phyloP scores from a whole-genome alignment of 2,113 vertebrate species.

The Datnioides undecimradiatus region DNA sequence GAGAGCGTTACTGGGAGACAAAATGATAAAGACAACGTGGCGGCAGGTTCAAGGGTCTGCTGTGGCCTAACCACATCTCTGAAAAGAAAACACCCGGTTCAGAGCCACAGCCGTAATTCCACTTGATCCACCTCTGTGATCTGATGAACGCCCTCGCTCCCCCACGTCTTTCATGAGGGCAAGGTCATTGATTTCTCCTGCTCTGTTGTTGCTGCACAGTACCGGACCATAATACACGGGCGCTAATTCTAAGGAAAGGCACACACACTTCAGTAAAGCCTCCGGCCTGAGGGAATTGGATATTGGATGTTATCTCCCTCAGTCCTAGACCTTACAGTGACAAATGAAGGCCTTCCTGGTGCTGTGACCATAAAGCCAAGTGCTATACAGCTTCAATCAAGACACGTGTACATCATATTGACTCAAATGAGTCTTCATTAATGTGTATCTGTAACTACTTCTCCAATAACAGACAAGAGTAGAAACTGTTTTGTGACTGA shows the following conservation, averaged over 20 bases:
- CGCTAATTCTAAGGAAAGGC: slow-evolving; percentile 46
- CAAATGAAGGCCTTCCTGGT: slow-evolving; percentile 42
- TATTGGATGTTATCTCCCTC: slow-evolving; percentile 61
- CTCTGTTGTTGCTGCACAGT: slow-evolving; percentile 38
- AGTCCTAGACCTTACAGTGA: slow-evolving; percentile 26
- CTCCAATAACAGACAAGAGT: background rate
- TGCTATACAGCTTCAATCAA: background rate
- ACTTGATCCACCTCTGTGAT: slow-evolving; percentile 52
- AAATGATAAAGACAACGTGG: background rate
- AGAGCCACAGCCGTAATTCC: slow-evolving; percentile 32
- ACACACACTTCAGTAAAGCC: slow-evolving; percentile 42
- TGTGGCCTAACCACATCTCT: background rate
- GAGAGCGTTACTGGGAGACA: background rate
- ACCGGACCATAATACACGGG: slow-evolving; percentile 1
- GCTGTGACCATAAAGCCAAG: slow-evolving; percentile 24
- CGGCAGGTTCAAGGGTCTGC: slow-evolving; percentile 19
- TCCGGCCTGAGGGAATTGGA: slow-evolving; percentile 54
- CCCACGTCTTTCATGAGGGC: slow-evolving; percentile 40
- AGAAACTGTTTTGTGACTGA: background rate
- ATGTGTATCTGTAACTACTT: background rate
- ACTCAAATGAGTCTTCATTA: slow-evolving; percentile 1
- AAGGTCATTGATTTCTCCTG: slow-evolving; percentile 57
- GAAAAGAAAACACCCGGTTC: slow-evolving; percentile 5
- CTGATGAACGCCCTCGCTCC: slow-evolving; percentile 36
- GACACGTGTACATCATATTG: background rate